phyloP scores from a whole-genome alignment of 2,113 vertebrate species.

The Pseudorhombus dupliciocellatus region DNA sequence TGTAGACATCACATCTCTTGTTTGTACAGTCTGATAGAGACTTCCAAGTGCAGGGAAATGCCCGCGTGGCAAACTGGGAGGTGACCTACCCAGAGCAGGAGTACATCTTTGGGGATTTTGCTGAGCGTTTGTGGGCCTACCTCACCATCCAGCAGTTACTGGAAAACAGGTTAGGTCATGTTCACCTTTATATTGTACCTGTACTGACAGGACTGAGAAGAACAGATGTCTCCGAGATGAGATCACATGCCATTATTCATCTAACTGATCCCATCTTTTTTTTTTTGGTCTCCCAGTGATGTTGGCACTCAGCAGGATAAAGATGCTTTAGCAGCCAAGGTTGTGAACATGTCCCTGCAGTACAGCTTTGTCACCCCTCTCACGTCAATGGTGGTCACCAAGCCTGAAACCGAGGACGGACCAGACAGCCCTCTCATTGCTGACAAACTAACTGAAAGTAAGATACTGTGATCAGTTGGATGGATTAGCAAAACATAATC shows the following conservation, averaged over 20 bases:
- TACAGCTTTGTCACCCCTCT: conserved; percentile 93
- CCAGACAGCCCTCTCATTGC: conserved; percentile 74
- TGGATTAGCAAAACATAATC: too few relatives aligned
- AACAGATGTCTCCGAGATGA: not conserved
- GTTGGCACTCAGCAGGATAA: conserved; percentile 75
- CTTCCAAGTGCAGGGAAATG: conserved; percentile 62
- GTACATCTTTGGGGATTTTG: conserved; percentile 86
- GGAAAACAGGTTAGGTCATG: conserved; percentile 73
- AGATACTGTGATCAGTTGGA: conserved; percentile 27
- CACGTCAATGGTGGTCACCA: conserved; percentile 94
- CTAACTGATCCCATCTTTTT: not conserved
- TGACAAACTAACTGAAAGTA: conserved; percentile 87
- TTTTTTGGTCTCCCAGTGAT: conserved; percentile 65
- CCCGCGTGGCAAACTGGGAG: conserved; percentile 62
- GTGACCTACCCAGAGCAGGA: conserved; percentile 78
- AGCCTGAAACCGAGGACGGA: conserved; percentile 76
- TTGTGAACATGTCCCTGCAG: conserved; percentile 85
- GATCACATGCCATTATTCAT: too few relatives aligned
- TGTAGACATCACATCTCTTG: not conserved
- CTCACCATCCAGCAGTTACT: conserved; percentile 86
- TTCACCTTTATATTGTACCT: not conserved
- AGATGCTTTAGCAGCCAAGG: conserved; percentile 70
- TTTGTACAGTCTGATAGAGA: conserved; percentile 60
- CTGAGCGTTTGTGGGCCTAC: conserved; percentile 88
- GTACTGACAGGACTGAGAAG: too few relatives aligned